phyloP scores from a whole-genome alignment of 1,140 invertebrate genomes.

The Cydia splendana region DNA sequence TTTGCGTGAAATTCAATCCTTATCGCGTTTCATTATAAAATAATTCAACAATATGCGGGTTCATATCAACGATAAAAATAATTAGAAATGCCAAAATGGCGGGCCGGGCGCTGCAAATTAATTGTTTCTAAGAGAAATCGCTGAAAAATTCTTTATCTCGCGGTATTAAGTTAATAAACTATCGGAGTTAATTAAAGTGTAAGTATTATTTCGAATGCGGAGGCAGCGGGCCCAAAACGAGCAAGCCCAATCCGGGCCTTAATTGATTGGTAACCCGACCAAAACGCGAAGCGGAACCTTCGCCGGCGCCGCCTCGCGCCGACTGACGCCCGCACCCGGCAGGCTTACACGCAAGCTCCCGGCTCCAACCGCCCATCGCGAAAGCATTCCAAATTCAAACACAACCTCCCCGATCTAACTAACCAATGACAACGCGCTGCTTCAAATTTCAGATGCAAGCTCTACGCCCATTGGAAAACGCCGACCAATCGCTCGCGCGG shows the following conservation, averaged over 20 bases:
- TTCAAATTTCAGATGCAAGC: slow-evolving; percentile 53
- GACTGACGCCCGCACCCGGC: slow-evolving; percentile 53
- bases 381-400: slow-evolving; percentile 71
- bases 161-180: slow-evolving; percentile 75
- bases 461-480: slow-evolving; percentile 48
- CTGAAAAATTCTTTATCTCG: slow-evolving; percentile 60
- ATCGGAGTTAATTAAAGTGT: slow-evolving; percentile 73
- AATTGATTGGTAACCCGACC: slow-evolving; percentile 69
- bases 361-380: slow-evolving; percentile 62
- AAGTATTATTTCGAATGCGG: slow-evolving; percentile 45
- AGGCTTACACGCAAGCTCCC: slow-evolving; percentile 63
- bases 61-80: slow-evolving; percentile 62
- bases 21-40: slow-evolving; percentile 69
- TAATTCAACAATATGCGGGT: slow-evolving; percentile 55
- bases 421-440: slow-evolving; percentile 51
- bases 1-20: slow-evolving; percentile 70
- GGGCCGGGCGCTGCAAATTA: slow-evolving; percentile 51
- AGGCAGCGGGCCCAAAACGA: slow-evolving; percentile 36
- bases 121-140: slow-evolving; percentile 55
- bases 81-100: slow-evolving; percentile 48
- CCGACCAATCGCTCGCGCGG: slow-evolving; percentile 55
- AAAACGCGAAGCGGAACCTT: slow-evolving; percentile 55
- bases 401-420: slow-evolving; percentile 52
- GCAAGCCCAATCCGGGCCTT: slow-evolving; percentile 61
- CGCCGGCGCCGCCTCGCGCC: slow-evolving; percentile 42